Evolutionary conservation across 2,888 invertebrate genomes (phyloP).

Genomic region (Synanthedon vespiformis): DNA sequence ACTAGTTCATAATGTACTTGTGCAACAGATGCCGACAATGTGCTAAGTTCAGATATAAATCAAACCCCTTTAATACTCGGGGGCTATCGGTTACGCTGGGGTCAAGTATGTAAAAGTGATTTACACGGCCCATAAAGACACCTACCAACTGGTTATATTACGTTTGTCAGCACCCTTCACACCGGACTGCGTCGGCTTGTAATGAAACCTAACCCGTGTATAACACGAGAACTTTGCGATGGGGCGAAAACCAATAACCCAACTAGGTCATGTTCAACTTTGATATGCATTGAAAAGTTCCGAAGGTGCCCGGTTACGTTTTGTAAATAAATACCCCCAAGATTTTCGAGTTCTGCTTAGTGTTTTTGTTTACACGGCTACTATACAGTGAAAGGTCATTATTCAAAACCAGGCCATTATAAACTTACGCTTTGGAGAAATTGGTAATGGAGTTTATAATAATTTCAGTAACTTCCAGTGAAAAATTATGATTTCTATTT

Average conservation of each 20-base stretch:
- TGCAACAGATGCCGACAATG: slow-evolving; percentile 62
- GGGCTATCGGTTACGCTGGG: slow-evolving; percentile 48
- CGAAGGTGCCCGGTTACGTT: not conserved
- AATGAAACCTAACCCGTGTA: slow-evolving; percentile 32
- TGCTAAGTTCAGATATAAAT: slow-evolving; percentile 61
- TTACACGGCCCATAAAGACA: slow-evolving; percentile 57
- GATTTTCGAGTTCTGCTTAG: slow-evolving; percentile 13
- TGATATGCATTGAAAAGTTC: slow-evolving; percentile 3
- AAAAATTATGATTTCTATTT: too few species aligned
- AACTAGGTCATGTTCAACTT: slow-evolving; percentile 7
- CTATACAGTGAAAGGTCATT: too few species aligned
- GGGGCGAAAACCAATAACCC: slow-evolving; percentile 12
- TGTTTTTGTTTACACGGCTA: too few species aligned
- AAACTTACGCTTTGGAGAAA: too few species aligned
- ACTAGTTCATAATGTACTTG: slow-evolving; percentile 41
- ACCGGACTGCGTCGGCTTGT: slow-evolving; percentile 19
- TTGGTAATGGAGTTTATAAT: too few species aligned
- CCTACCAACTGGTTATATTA: slow-evolving; percentile 46
- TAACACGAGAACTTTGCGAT: slow-evolving; percentile 16
- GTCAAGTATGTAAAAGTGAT: slow-evolving; percentile 63
- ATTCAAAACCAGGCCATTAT: too few species aligned
- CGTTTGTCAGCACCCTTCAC: slow-evolving; percentile 48
- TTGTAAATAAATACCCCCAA: slow-evolving; percentile 9
- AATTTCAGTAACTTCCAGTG: too few species aligned
- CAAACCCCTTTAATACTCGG: slow-evolving; percentile 64